Conservation (phyloP, 2,888 invertebrate species). For the Teleogryllus oceanicus region DNA sequence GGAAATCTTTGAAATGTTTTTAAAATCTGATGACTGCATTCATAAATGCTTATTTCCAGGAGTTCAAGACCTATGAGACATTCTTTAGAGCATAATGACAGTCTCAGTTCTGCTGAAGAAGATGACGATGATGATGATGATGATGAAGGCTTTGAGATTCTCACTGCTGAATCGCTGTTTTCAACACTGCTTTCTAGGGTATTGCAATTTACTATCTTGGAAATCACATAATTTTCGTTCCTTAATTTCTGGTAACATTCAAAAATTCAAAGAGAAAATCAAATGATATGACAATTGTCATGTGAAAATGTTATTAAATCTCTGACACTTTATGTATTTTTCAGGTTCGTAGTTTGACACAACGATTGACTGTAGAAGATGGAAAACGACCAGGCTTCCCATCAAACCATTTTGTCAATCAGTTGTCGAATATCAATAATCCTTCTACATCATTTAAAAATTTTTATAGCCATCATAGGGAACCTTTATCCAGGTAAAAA, state of each 20-base stretch:
- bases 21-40: no score
- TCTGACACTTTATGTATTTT: constrained; percentile 26
- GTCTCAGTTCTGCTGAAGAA: constrained; percentile 77
- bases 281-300: no score
- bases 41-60: constrained; percentile 45
- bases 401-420: constrained; percentile 55
- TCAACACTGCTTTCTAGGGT: constrained; percentile 81
- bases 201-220: neutral
- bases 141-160: constrained; percentile 79
- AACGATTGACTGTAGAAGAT: constrained; percentile 79
- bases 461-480: constrained; percentile 5
- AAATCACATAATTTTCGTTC: neutral
- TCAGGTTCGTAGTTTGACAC: constrained; percentile 78
- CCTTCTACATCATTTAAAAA: constrained; percentile 22
- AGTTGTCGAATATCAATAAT: constrained; percentile 24
- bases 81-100: constrained; percentile 70
- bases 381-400: constrained; percentile 62
- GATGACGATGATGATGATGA: constrained; percentile 72
- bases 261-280: no score
- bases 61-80: constrained; percentile 63
- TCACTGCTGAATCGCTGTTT: constrained; percentile 87
- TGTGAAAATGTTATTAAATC: neutral
- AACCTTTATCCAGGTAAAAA: constrained; percentile 38
- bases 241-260: no score
- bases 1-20: no score